Conservation (phyloP, 2,888 invertebrate species). For the Melanotus villosus region DNA sequence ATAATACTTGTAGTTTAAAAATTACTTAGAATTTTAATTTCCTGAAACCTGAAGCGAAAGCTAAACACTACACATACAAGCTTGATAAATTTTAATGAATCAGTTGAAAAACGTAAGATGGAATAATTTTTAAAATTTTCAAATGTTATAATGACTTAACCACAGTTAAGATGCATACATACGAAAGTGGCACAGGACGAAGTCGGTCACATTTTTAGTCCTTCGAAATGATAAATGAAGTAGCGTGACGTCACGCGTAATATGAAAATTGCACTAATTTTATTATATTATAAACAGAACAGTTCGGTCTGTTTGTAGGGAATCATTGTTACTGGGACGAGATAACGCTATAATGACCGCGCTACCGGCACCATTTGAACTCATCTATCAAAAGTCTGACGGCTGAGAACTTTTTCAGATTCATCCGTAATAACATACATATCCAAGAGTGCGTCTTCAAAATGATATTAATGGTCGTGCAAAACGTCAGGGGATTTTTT, state of each 20-base stretch:
- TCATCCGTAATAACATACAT: slow-evolving; percentile 37
- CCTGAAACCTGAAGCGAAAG: too few relatives aligned
- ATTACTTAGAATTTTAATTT: too few relatives aligned
- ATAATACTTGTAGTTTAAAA: too few relatives aligned
- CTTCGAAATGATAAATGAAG: slow-evolving; percentile 51
- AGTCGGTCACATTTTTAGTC: slow-evolving; percentile 4
- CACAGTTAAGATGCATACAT: too few relatives aligned
- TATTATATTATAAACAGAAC: slow-evolving; percentile 58
- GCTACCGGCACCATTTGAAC: slow-evolving; percentile 63
- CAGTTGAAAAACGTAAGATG: too few relatives aligned
- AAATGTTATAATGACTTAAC: neutral
- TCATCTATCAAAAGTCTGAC: slow-evolving; percentile 61
- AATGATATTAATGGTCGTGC: slow-evolving; percentile 38
- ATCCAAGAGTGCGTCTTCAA: slow-evolving; percentile 27
- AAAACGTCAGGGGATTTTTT: slow-evolving; percentile 29
- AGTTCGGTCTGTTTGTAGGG: slow-evolving; percentile 55
- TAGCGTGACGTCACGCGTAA: slow-evolving; percentile 62
- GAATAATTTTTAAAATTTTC: too few relatives aligned
- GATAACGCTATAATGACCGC: slow-evolving; percentile 63
- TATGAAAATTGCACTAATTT: slow-evolving; percentile 66
- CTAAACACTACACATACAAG: too few relatives aligned
- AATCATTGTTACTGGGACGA: slow-evolving; percentile 51
- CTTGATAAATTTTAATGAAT: too few relatives aligned
- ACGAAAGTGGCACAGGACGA: slow-evolving; percentile 4
- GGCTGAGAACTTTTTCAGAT: slow-evolving; percentile 50